A percentile compares a stretch with the other conserved stretches of the same genome.
Conservation (phyloP, 2,797 vertebrate species). For the Chaunax sp. region DNA sequence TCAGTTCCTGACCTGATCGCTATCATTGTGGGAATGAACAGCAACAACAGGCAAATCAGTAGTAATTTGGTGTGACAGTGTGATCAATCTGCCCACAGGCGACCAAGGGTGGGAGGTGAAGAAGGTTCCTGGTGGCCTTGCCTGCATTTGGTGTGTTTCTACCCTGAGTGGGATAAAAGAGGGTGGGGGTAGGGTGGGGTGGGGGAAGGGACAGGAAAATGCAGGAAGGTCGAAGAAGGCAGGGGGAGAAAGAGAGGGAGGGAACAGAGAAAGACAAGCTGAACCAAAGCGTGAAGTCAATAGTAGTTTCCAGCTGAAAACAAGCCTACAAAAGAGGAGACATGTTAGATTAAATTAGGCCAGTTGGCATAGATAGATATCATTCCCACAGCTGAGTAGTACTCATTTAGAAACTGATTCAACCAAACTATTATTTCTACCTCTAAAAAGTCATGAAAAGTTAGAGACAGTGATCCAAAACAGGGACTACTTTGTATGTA, state of each 20-base stretch:
- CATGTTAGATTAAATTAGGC: constrained; percentile 20
- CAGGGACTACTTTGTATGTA: constrained; percentile 31
- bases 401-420: constrained; percentile 4
- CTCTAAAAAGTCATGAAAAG: constrained; percentile 10
- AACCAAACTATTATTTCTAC: background rate
- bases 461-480: constrained; percentile 7
- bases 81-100: constrained; percentile 62
- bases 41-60: constrained; percentile 36
- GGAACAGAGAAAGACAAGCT: constrained; percentile 56
- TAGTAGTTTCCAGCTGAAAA: constrained; percentile 34
- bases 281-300: constrained; percentile 62
- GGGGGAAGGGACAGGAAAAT: constrained; percentile 78
- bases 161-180: constrained; percentile 70
- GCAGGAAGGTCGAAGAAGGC: constrained; percentile 75
- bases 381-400: background rate
- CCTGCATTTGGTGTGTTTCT: constrained; percentile 79
- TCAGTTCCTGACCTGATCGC: constrained; percentile 28
- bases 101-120: constrained; percentile 60
- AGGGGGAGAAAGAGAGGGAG: constrained; percentile 62
- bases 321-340: constrained; percentile 19
- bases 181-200: constrained; percentile 65
- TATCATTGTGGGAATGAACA: constrained; percentile 42
- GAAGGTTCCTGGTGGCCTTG: constrained; percentile 64
- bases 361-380: constrained; percentile 14
- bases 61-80: constrained; percentile 58